A percentile compares a stretch with the other conserved stretches of the same genome.
Evolutionary conservation across 2,113 vertebrate genomes (phyloP).

Genomic region (Opisthocomus hoazin): DNA sequence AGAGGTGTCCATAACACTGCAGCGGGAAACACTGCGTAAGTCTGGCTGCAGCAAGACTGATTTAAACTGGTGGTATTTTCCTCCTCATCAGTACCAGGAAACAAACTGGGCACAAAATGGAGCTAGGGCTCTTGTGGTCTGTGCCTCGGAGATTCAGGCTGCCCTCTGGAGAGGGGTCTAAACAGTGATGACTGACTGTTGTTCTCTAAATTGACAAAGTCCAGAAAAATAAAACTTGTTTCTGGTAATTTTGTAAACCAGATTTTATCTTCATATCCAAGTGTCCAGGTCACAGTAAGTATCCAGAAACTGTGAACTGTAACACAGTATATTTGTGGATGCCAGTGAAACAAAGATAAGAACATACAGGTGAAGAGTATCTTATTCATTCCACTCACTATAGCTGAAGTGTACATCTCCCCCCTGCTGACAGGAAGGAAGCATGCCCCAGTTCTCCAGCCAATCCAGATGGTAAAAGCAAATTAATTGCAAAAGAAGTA

Average conservation of each 20-base stretch:
- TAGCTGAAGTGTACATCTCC: neutral
- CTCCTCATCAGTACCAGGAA: neutral
- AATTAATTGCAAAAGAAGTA: neutral
- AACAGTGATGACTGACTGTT: neutral
- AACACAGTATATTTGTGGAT: neutral
- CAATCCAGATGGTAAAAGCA: neutral
- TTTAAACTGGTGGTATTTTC: neutral
- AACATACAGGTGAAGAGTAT: rapidly evolving
- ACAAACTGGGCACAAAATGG: neutral
- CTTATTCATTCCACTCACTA: neutral
- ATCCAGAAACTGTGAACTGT: neutral
- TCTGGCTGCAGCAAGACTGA: neutral
- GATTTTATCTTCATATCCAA: neutral
- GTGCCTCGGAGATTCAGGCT: neutral
- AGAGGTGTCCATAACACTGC: neutral
- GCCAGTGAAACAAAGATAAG: neutral
- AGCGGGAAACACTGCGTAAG: neutral
- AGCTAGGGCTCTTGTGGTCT: neutral
- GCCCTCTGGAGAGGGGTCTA: neutral
- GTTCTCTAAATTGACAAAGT: neutral
- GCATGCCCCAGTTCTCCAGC: neutral
- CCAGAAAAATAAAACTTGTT: neutral
- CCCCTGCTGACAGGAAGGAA: neutral
- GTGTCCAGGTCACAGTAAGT: neutral
- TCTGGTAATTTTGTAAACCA: neutral